Evolutionary conservation across 2,113 vertebrate genomes (phyloP).

Genomic region (Cyanoramphus novaezelandiae): DNA sequence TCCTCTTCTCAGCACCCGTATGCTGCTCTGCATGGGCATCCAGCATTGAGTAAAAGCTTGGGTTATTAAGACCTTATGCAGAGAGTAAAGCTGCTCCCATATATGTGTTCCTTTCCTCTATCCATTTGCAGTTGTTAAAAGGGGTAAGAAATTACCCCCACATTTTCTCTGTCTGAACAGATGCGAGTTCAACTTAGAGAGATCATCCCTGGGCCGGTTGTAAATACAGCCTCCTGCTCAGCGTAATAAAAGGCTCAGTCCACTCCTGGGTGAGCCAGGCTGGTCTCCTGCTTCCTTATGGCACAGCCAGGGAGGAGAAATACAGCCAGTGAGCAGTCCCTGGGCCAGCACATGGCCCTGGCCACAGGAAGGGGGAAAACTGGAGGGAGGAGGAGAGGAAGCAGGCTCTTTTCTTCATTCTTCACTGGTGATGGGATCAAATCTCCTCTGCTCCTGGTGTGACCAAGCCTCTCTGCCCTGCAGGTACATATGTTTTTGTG

Average conservation of each 20-base stretch:
- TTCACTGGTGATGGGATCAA: not conserved
- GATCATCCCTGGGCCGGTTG: not conserved
- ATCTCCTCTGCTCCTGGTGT: not conserved
- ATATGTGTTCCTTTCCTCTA: fast-evolving
- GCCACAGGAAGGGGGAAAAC: not conserved
- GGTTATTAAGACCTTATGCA: not conserved
- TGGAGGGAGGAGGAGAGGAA: not conserved
- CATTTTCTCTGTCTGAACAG: not conserved
- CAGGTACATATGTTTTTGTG: not conserved
- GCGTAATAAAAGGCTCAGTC: not conserved
- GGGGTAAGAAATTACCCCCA: not conserved
- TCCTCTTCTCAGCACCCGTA: not conserved
- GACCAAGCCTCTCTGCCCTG: not conserved
- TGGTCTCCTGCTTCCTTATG: not conserved
- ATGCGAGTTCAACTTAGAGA: not conserved
- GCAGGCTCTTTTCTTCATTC: not conserved
- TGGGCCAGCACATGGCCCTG: fast-evolving
- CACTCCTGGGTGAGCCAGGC: not conserved
- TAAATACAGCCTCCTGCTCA: not conserved
- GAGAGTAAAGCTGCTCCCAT: not conserved
- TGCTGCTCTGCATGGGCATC: not conserved
- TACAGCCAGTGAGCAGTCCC: not conserved
- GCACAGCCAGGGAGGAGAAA: not conserved
- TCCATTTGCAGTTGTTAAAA: not conserved
- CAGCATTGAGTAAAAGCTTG: not conserved